Base-by-base conservation (phyloP, 2,113 vertebrate genomes). In the Macquaria ambigua region DNA sequence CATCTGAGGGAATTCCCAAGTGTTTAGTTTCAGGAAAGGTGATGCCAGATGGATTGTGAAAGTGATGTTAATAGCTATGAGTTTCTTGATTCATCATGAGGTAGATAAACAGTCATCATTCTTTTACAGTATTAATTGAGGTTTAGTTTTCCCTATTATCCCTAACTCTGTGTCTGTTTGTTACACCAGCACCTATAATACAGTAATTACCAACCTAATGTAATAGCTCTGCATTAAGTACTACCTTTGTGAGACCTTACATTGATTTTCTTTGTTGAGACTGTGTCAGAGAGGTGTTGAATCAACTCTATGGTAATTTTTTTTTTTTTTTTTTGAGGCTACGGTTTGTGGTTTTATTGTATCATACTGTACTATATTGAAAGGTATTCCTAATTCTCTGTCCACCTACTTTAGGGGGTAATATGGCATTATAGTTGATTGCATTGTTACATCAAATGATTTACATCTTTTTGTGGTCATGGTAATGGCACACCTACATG, bases 1-100 rank as follows among this genome's bases (percentile, higher is more conserved):
- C 31, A 67, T 50, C 43, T 58, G 7, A 83, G 90, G 86, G 66
- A 87, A 90, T 81, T 81, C 88, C 90, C 88, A 81, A 55, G 9
- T 8, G 6, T 28, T 43, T 1, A 28, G 62, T 81, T 52, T 77
- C 75, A 63, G 21, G 23, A 72, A 52, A 41, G 31, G 7, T 46
- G n/a, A 73, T 18, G 81, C 3, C 28, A 48, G 18, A 61, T 67
- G 9, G 20, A 64, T 8, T 11, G 28, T 74, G 31, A 70, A 41
- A 70, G 21, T 53, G 12, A 59, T 68, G 53, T 59, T 34, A 55
- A 61, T 41, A 68, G 43, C 23, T 34, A 20, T 46, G 6, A 20
- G 18, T 34, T 58, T 14, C 5, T 23, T n/a, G 23, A 64, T 12
- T 52, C 1, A 6, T 20, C 3, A 5, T 39, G 4, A 8, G 61